Percentiles rank a stretch among this genome's conserved stretches.
phyloP scores from a whole-genome alignment of 2,888 invertebrate genomes.

The Charanyca ferruginea region DNA sequence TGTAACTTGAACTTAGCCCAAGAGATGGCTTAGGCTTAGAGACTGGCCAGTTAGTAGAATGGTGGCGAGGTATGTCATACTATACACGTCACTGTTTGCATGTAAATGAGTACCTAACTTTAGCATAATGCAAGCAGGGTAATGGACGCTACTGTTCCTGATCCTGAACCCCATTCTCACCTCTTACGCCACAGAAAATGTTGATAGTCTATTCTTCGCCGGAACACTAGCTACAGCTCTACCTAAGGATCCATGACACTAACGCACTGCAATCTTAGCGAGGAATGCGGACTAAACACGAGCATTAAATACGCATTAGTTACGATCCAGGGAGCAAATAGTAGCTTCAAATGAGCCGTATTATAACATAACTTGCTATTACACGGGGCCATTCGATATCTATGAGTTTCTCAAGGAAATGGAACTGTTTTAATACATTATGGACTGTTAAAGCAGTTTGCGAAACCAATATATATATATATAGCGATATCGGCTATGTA shows the following conservation, averaged over 20 bases:
- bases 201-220: not conserved
- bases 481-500: too few species aligned
- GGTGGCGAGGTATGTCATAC: too few species aligned
- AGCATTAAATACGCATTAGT: slow-evolving; percentile 69
- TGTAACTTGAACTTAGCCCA: too few species aligned
- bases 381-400: slow-evolving; percentile 40
- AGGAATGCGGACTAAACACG: slow-evolving; percentile 58
- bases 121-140: too few species aligned
- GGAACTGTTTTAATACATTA: slow-evolving; percentile 4
- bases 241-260: slow-evolving; percentile 37
- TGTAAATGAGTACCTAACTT: too few species aligned
- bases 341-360: slow-evolving; percentile 57
- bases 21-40: too few species aligned
- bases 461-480: too few species aligned
- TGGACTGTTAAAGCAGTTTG: not conserved
- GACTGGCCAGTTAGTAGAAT: too few species aligned
- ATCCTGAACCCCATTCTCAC: too few species aligned
- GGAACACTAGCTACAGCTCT: not conserved
- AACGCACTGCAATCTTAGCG: slow-evolving; percentile 32
- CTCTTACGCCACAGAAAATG: too few species aligned
- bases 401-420: slow-evolving; percentile 9
- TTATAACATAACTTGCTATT: slow-evolving; percentile 44
- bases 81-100: too few species aligned
- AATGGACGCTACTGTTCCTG: too few species aligned
- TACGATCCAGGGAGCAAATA: slow-evolving; percentile 61